phyloP scores from a whole-genome alignment of 1,140 invertebrate species.

The Leptonema lineaticorne region DNA sequence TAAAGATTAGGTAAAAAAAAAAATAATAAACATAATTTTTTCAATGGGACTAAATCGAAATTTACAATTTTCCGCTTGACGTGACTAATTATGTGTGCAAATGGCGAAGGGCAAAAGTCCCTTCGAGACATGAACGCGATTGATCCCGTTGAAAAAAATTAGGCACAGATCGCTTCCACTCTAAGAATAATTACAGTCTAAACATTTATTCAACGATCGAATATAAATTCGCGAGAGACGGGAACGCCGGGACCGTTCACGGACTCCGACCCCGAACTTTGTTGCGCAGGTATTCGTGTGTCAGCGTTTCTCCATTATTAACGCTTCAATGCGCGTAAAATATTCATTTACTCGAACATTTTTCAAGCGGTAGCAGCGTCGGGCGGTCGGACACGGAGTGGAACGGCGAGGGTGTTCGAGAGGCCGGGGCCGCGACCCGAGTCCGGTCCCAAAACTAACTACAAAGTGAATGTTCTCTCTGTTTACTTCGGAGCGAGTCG shows the following conservation, averaged over 20 bases:
- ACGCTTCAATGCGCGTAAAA: conserved; percentile 37
- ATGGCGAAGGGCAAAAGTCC: neutral
- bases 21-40: too few species aligned
- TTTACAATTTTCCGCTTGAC: neutral
- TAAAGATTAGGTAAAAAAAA: too few species aligned
- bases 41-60: too few species aligned
- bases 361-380: conserved; percentile 26
- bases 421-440: neutral
- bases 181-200: neutral
- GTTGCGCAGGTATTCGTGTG: conserved; percentile 1
- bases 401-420: neutral
- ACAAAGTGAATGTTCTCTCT: conserved; percentile 37
- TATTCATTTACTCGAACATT: conserved; percentile 38
- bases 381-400: neutral
- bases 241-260: too few species aligned
- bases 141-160: conserved; percentile 2
- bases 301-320: conserved; percentile 34
- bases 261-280: neutral
- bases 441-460: conserved; percentile 9
- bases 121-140: neutral
- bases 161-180: neutral
- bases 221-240: neutral
- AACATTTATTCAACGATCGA: conserved; percentile 7
- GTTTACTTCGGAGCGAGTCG: conserved; percentile 1
- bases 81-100: neutral